A percentile compares a stretch with the other conserved stretches of the same genome.
phyloP scores from a whole-genome alignment of 64 coral and sea anemone species.

The Cladopsammia gracilis region DNA sequence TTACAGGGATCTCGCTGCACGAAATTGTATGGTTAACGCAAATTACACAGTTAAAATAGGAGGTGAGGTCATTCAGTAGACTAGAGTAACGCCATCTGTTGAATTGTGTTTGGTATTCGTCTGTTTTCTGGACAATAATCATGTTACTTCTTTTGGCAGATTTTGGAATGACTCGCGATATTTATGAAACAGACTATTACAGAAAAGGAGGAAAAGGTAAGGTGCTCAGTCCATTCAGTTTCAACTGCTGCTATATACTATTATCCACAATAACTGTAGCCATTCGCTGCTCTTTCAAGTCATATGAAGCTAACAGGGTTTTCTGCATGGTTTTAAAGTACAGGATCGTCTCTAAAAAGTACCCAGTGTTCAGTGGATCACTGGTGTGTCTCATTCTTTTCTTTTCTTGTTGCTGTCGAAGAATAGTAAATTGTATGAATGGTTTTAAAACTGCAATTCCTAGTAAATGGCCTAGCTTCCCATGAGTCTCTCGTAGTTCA shows the following conservation, averaged over 20 bases:
- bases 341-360: too few species aligned
- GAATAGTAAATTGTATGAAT: not conserved
- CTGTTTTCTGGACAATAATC: not conserved
- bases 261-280: too few species aligned
- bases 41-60: slow-evolving; percentile 96
- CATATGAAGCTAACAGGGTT: too few species aligned
- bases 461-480: too few species aligned
- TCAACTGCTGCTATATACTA: too few species aligned
- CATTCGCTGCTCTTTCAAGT: too few species aligned
- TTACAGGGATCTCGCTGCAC: slow-evolving; percentile 95
- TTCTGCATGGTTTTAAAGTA: too few species aligned
- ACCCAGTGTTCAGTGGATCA: too few species aligned
- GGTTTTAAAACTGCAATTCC: not conserved
- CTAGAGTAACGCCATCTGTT: not conserved
- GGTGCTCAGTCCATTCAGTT: too few species aligned
- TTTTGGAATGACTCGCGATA: slow-evolving; percentile 99
- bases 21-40: slow-evolving; percentile 98
- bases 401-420: too few species aligned
- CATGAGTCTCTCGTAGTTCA: too few species aligned
- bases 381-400: too few species aligned
- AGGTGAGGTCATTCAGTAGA: slow-evolving; percentile 41
- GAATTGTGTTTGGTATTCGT: not conserved
- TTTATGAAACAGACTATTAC: slow-evolving; percentile 99
- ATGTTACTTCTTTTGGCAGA: slow-evolving; percentile 53
- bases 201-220: slow-evolving; percentile 99